A percentile compares a stretch with the other conserved stretches of the same genome.
These are phyloP conservation scores for Linurgus olivaceus DNA, from an alignment of 2,797 vertebrate genomes.

Conservation along the genomic window DNA sequence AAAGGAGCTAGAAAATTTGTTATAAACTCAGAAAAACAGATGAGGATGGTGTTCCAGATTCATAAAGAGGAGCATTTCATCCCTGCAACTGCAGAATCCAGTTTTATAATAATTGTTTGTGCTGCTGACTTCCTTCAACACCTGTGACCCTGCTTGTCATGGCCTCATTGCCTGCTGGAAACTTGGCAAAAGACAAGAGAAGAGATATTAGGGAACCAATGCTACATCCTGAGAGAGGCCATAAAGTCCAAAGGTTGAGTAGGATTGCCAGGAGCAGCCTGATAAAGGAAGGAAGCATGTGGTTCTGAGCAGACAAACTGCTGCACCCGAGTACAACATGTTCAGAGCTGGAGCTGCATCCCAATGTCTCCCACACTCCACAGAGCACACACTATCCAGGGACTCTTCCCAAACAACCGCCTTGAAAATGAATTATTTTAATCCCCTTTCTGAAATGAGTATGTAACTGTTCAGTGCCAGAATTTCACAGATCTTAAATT, in stretches of 20 bases:
- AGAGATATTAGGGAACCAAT: slow-evolving; percentile 51
- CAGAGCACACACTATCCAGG: background rate
- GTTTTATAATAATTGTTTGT: slow-evolving; percentile 20
- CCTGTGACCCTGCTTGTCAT: slow-evolving; percentile 43
- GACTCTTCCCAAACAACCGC: background rate
- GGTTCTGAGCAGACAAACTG: slow-evolving; percentile 30
- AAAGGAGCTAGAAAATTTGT: background rate
- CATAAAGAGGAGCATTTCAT: background rate
- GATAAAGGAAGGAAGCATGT: slow-evolving; percentile 43
- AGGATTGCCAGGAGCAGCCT: slow-evolving; percentile 57
- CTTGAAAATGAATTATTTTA: background rate
- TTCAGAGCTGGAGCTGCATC: background rate
- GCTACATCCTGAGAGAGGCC: slow-evolving; percentile 56
- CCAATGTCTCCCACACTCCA: background rate
- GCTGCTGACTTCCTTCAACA: slow-evolving; percentile 35
- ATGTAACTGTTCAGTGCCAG: background rate
- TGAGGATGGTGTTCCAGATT: background rate
- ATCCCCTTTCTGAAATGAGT: background rate
- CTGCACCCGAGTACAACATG: background rate
- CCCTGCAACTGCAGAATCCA: background rate
- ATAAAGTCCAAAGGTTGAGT: slow-evolving; percentile 59
- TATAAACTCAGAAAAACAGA: background rate
- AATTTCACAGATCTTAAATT: background rate
- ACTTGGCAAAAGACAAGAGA: slow-evolving; percentile 57
- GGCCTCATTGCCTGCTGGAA: slow-evolving; percentile 40